Evolutionary conservation across 2,888 invertebrate genomes (phyloP).

Genomic region (Sisyra terminalis): DNA sequence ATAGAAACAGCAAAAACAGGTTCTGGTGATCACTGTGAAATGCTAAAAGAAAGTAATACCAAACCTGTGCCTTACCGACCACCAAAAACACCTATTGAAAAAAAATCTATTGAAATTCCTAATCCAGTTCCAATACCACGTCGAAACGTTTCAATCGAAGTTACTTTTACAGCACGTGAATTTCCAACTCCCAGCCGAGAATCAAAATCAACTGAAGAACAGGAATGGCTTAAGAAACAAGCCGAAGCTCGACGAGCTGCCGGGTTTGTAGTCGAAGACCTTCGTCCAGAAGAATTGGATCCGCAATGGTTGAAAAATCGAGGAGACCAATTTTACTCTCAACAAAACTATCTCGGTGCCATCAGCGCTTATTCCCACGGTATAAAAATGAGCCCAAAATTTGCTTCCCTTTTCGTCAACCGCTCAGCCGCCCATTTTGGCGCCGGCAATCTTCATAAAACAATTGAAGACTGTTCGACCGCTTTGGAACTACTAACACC

Average conservation of each 20-base stretch:
- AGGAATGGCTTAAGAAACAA: slow-evolving; percentile 67
- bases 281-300: slow-evolving; percentile 64
- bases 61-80: slow-evolving; percentile 13
- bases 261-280: slow-evolving; percentile 55
- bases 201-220: slow-evolving; percentile 50
- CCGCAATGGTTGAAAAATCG: slow-evolving; percentile 69
- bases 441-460: slow-evolving; percentile 50
- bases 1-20: slow-evolving; percentile 19
- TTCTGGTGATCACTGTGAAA: slow-evolving; percentile 21
- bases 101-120: slow-evolving; percentile 24
- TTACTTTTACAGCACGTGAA: slow-evolving; percentile 54
- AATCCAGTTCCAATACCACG: slow-evolving; percentile 37
- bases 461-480: slow-evolving; percentile 37
- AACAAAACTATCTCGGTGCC: slow-evolving; percentile 60
- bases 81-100: slow-evolving; percentile 17
- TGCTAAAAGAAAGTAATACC: slow-evolving; percentile 21
- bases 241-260: slow-evolving; percentile 49
- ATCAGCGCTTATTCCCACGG: slow-evolving; percentile 70
- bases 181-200: slow-evolving; percentile 74
- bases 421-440: slow-evolving; percentile 68
- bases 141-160: slow-evolving; percentile 36
- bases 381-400: slow-evolving; percentile 51
- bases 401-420: slow-evolving; percentile 57
- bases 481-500: slow-evolving; percentile 63
- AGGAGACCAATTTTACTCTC: slow-evolving; percentile 61